These are phyloP conservation scores for Channa argus DNA, from an alignment of 2,113 vertebrate genomes.

Conservation along the genomic window DNA sequence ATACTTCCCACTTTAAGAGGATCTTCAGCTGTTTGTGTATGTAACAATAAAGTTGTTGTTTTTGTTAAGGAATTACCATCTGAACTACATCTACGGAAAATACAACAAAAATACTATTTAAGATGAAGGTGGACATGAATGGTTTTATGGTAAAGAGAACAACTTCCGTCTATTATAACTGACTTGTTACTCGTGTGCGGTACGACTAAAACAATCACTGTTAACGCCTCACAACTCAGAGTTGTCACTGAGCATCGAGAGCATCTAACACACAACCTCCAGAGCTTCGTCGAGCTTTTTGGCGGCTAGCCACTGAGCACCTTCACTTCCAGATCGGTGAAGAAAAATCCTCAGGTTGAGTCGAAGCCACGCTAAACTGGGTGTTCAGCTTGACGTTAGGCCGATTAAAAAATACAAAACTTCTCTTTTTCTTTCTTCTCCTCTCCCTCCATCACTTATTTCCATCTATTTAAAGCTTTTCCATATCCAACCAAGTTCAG, in stretches of 20 bases:
- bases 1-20: too few relatives aligned
- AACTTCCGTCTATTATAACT: neutral
- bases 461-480: conserved; percentile 13
- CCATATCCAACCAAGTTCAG: conserved; percentile 29
- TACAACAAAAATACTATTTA: neutral
- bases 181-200: neutral
- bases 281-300: conserved; percentile 20
- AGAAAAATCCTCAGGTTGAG: conserved; percentile 32
- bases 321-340: conserved; percentile 17
- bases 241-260: neutral
- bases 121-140: neutral
- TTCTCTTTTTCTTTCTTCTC: conserved; percentile 16
- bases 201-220: neutral
- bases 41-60: neutral
- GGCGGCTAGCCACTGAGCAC: conserved; percentile 26
- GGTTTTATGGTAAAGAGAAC: neutral
- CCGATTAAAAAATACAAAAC: conserved; percentile 40
- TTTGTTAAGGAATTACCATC: neutral
- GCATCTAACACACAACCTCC: neutral
- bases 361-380: conserved; percentile 4
- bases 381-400: conserved; percentile 30
- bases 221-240: neutral
- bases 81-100: neutral
- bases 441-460: conserved; percentile 18
- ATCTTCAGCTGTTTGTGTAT: neutral